Evolutionary conservation across 2,797 vertebrate species (phyloP).

Genomic region (Aulostomus chinensis): DNA sequence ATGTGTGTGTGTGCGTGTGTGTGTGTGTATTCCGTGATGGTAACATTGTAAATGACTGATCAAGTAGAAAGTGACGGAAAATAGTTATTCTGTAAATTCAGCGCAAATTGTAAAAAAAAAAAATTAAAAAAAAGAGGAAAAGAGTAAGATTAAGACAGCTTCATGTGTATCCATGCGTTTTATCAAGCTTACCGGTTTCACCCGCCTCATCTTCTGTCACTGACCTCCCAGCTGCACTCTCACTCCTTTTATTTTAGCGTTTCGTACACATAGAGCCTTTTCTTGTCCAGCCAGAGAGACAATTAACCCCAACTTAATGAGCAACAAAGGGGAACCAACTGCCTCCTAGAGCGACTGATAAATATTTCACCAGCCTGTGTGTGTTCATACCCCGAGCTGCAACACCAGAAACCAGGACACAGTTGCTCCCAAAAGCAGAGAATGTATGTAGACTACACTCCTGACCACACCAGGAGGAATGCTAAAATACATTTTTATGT

Average conservation of each 20-base stretch:
- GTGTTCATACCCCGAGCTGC: slow-evolving; percentile 54
- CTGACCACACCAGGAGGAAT: not conserved
- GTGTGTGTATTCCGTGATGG: too few species aligned
- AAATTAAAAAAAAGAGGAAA: too few species aligned
- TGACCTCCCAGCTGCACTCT: slow-evolving; percentile 22
- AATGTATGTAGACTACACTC: not conserved
- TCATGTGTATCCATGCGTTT: slow-evolving; percentile 3
- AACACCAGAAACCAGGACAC: slow-evolving; percentile 57
- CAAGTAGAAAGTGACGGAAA: too few species aligned
- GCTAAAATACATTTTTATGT: not conserved
- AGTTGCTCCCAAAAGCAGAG: not conserved
- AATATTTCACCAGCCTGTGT: slow-evolving; percentile 70
- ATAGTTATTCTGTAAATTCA: too few species aligned
- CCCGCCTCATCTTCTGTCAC: slow-evolving; percentile 5
- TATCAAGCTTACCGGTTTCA: slow-evolving; percentile 6
- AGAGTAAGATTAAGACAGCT: too few species aligned
- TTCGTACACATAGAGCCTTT: slow-evolving; percentile 27
- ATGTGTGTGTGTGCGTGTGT: too few species aligned
- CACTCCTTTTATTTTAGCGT: slow-evolving; percentile 27
- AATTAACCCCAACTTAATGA: slow-evolving; percentile 73
- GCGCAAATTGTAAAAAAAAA: too few species aligned
- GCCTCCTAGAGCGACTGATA: slow-evolving; percentile 52
- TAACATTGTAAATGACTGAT: too few species aligned
- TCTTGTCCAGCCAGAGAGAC: slow-evolving; percentile 50
- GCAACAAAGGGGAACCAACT: slow-evolving; percentile 48